These are phyloP conservation scores for Pontoporia blainvillei DNA, from an alignment of 2,113 vertebrate species.

Conservation along the genomic window DNA sequence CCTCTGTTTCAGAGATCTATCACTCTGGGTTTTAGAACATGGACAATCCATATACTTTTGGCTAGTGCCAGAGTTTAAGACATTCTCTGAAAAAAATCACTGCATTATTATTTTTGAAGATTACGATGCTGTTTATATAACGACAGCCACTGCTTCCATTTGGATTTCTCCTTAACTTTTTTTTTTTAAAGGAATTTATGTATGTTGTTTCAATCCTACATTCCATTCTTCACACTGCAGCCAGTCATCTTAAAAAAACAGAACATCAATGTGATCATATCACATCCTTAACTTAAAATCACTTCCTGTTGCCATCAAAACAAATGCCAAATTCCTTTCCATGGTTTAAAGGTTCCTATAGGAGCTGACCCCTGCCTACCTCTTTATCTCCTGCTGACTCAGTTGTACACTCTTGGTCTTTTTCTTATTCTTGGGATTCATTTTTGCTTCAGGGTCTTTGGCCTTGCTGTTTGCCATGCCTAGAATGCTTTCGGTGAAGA, in stretches of 20 bases:
- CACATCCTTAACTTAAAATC: constrained; percentile 10
- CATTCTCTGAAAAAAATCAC: background rate
- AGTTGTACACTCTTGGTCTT: background rate
- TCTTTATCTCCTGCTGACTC: background rate
- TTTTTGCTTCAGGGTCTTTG: background rate
- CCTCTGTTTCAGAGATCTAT: background rate
- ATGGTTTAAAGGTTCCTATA: background rate
- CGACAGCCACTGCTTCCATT: background rate
- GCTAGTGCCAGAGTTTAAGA: background rate
- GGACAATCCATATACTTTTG: background rate
- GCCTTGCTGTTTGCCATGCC: background rate
- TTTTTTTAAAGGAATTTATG: constrained; percentile 33
- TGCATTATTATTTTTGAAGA: constrained; percentile 17
- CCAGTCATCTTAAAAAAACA: constrained; percentile 39
- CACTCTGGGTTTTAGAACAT: background rate
- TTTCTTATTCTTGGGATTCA: background rate
- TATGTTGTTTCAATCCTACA: constrained; percentile 28
- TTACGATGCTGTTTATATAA: constrained; percentile 30
- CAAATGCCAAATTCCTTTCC: constrained; percentile 8
- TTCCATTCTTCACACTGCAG: constrained; percentile 45
- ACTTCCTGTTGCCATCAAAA: constrained; percentile 45
- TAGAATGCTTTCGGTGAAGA: background rate
- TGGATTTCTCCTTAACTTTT: constrained; percentile 38
- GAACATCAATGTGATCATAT: constrained; percentile 50
- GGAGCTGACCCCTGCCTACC: background rate